phyloP scores from a whole-genome alignment of 2,888 invertebrate genomes.

The Mythimna lalbum region DNA sequence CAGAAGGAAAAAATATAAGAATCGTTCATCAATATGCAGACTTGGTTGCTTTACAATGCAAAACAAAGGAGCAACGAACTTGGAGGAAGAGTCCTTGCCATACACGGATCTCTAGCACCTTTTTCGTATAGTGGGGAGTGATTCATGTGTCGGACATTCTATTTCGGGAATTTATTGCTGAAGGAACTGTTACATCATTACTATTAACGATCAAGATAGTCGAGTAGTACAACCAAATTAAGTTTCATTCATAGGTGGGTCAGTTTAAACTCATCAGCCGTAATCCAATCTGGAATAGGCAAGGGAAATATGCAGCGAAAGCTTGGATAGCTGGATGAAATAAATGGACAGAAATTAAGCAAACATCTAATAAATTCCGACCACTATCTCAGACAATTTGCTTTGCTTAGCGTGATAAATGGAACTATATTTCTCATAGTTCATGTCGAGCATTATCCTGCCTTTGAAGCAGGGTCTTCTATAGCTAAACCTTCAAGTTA shows the following conservation, averaged over 20 bases:
- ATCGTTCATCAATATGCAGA: conserved; percentile 83
- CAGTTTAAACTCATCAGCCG: conserved; percentile 4
- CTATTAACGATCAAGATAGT: conserved; percentile 41
- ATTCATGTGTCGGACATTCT: conserved; percentile 76
- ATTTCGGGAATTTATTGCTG: conserved; percentile 68
- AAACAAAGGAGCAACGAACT: conserved; percentile 88
- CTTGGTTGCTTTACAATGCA: conserved; percentile 80
- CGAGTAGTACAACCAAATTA: conserved; percentile 40
- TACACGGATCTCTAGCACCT: conserved; percentile 77
- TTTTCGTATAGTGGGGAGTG: conserved; percentile 75
- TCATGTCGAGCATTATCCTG: conserved; percentile 31
- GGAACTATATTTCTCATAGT: conserved; percentile 42
- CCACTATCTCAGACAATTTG: conserved; percentile 42
- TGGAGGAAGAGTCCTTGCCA: conserved; percentile 83
- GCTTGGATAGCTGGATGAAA: conserved; percentile 23
- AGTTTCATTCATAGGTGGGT: conserved; percentile 44
- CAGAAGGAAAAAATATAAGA: conserved; percentile 61
- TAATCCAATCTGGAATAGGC: conserved; percentile 10
- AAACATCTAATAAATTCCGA: conserved; percentile 44
- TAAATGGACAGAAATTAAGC: conserved; percentile 41
- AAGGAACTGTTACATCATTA: conserved; percentile 63
- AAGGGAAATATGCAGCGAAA: conserved; percentile 13
- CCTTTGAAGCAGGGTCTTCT: conserved; percentile 24
- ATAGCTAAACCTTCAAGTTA: conserved; percentile 22
- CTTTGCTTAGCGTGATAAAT: conserved; percentile 55